Evolutionary conservation across 1,140 invertebrate genomes (phyloP), one percentile per base, ranked within the genome.

Genomic region (Lucilia sericata): DNA sequence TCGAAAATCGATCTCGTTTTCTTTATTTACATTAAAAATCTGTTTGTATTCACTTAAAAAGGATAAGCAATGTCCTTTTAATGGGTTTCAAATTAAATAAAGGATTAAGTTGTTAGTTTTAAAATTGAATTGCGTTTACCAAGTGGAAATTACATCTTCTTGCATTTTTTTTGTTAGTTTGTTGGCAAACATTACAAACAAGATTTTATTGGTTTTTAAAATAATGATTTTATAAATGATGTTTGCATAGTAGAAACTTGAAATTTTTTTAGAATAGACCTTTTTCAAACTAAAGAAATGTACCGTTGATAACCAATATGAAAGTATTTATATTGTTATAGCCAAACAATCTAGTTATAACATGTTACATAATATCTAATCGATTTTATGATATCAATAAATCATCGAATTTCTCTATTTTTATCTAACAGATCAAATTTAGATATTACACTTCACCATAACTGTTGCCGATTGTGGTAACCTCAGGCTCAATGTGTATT

Each of bases 71-170:
- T 91, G 89, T 91, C 89, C 89, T 91, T 91, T 91, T 91, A 91
- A 91, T 91, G 89, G 89, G 89, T 91, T 91, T 90, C 89, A 91
- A 91, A 91, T 91, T 91, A 88, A 91, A 91, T 91, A 91, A 91
- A 91, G 89, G 89, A 91, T 91, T 91, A 91, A 89, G 88, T 91
- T 91, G 89, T 91, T 91, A 89, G 88, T 91, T 88, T 80, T 88
- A 86, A 89, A 90, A 90, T 90, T 89, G 88, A 90, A 88, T 89
- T 89, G 88, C 86, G 86, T 86, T 86, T 85, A 87, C 86, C 88
- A 85, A 86, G 84, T 86, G 86, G 84, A 88, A 88, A 86, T 86
- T 74, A 36, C 60, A 65, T 65, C 47, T 70, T 21, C 17, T 70
- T 70, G 13, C 5, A n/a, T 70, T 84, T 36, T 78, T 47, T 42